Evolutionary conservation across 64 coral and sea anemone genomes (phyloP).

Genomic region (Dendronephthya gigantea): DNA sequence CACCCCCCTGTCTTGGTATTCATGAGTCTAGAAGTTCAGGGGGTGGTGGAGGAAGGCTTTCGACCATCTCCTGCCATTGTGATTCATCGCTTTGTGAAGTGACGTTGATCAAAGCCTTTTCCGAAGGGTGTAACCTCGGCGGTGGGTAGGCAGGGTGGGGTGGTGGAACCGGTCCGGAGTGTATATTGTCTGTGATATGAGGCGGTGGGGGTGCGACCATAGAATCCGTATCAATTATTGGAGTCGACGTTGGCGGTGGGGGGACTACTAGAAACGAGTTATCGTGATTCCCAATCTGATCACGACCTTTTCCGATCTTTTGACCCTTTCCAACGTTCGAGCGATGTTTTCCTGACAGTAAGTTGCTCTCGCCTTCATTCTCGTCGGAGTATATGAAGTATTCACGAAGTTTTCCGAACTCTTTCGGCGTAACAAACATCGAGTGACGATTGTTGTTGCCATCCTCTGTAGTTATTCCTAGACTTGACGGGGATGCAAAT

Average conservation of each 20-base stretch:
- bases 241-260: not conserved
- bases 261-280: not conserved
- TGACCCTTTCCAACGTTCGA: not conserved
- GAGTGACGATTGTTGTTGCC: not conserved
- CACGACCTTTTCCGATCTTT: not conserved
- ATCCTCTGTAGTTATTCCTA: not conserved
- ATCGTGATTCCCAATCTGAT: not conserved
- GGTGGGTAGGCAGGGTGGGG: not conserved
- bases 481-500: not conserved
- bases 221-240: not conserved
- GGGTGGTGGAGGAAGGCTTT: not conserved
- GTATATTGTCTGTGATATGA: not conserved
- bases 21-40: not conserved
- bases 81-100: not conserved
- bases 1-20: not conserved
- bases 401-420: not conserved
- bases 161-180: not conserved
- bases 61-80: not conserved
- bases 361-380: not conserved
- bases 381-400: not conserved
- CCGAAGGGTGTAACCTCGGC: not conserved
- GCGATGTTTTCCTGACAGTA: not conserved
- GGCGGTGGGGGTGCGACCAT: not conserved
- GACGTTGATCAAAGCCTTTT: not conserved
- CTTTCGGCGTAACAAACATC: not conserved